phyloP scores from a whole-genome alignment of 2,797 vertebrate genomes.

The Falco concolor region DNA sequence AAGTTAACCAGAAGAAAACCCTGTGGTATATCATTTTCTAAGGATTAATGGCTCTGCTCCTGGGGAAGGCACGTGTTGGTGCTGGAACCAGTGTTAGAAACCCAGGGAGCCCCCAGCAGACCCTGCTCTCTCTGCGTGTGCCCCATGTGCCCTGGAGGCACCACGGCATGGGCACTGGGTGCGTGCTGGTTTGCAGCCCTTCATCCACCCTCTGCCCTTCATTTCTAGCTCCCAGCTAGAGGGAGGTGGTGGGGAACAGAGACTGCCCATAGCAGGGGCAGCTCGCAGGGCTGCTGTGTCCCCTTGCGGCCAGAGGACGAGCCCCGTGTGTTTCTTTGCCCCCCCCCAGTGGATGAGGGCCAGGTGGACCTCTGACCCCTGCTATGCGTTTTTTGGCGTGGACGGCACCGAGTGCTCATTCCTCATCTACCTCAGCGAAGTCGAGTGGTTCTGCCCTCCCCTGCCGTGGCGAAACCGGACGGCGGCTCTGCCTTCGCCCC shows the following conservation, averaged over 20 bases:
- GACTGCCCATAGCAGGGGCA: neutral
- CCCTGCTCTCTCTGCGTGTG: neutral
- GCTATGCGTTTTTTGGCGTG: conserved; percentile 94
- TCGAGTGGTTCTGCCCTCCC: conserved; percentile 95
- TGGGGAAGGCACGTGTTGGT: neutral
- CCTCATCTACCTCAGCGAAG: conserved; percentile 94
- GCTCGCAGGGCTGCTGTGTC: neutral
- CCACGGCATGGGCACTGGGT: neutral
- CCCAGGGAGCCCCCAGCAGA: neutral
- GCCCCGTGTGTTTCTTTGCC: neutral
- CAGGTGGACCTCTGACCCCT: conserved; percentile 96
- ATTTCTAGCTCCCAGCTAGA: neutral
- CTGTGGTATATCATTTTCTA: neutral
- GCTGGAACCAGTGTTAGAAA: neutral
- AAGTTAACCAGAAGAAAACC: neutral
- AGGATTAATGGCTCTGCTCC: neutral
- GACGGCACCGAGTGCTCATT: conserved; percentile 96
- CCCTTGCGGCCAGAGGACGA: accelerated
- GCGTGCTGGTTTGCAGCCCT: neutral
- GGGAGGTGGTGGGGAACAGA: neutral
- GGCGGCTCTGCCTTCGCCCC: conserved; percentile 56
- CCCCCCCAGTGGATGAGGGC: conserved; percentile 90
- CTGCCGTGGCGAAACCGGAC: conserved; percentile 88
- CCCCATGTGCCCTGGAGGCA: neutral
- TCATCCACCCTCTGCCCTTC: neutral